Base-by-base conservation (phyloP, 2,113 vertebrate genomes). In the Eudyptes chrysolophus region DNA sequence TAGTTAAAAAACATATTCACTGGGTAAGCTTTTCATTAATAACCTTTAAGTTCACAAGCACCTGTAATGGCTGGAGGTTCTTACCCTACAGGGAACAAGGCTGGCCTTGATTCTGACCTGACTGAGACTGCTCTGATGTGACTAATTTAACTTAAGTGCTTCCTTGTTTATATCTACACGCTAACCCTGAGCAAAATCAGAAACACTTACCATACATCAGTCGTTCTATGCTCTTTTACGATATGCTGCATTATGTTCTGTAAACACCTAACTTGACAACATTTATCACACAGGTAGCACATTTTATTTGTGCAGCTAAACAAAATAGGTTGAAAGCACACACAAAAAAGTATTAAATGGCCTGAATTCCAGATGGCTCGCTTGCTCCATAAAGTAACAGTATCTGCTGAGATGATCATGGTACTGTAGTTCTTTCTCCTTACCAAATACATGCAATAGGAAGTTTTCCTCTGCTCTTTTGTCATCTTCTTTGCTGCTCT, bases 401-500 rank as follows among this genome's bases (percentile, higher is more conserved):
- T 87, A 95, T 80, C 87, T 87, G 55, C 54, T 60, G 78, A 94
- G 71, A 87, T 77, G 62, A 55, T 69, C 8, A 5, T 38, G 12
- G 83, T 55, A 78, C 48, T 60, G 9, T 55, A 75, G 48, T 19
- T 81, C 78, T 94, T 94, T 94, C 77, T 76, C 79, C 94, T 70
- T 95, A 90, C 60, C 71, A 84, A 96, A 87, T 38, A 82, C 54
- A 84, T 42, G 49, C 85, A 57, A 32, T 66, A 97, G 90, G 93
- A 97, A 97, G 91, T 87, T 91, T 95, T 92, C 77, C 84, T 94
- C 62, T 69, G 69, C 76, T 88, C 90, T 92, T 95, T 96, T 92
- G 91, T 97, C 93, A 95, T 98, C 89, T 76, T 97, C 68, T 97
- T 95, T 89, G 83, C 95, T 97, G 77, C 76, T 94, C 97, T 98